Conservation (phyloP, 2,113 vertebrate genomes). For the Gymnobelideus leadbeateri region DNA sequence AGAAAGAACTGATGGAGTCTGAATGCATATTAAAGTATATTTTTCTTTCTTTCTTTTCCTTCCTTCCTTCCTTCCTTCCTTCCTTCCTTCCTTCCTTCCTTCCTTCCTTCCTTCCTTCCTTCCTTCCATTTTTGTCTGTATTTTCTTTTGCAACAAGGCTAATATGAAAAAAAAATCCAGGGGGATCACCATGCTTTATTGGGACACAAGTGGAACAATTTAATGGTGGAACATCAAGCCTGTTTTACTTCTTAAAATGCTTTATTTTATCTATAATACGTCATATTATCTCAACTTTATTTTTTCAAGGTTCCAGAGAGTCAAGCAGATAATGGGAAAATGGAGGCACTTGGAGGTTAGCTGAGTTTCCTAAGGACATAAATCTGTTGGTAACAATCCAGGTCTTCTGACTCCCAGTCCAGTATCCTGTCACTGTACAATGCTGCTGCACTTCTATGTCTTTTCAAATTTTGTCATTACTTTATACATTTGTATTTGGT, state of each 20-base stretch:
- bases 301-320: neutral
- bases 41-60: neutral
- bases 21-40: neutral
- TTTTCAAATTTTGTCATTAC: conserved; percentile 10
- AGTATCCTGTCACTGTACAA: neutral
- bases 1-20: too few relatives aligned
- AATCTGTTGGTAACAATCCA: conserved; percentile 8
- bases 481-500: neutral
- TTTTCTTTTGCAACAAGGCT: neutral
- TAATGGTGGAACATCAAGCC: neutral
- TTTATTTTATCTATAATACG: neutral
- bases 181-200: neutral
- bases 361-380: neutral
- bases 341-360: neutral
- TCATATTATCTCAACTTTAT: neutral
- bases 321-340: conserved; percentile 4
- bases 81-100: too few relatives aligned
- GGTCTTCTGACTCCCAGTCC: conserved; percentile 16
- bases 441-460: conserved; percentile 12
- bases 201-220: neutral
- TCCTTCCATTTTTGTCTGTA: too few relatives aligned
- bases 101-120: too few relatives aligned
- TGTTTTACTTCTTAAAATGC: neutral
- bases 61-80: too few relatives aligned
- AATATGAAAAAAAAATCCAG: neutral